Evolutionary conservation across 1,140 invertebrate species (phyloP), one percentile per base, ranked within the genome.

Genomic region (Dendroctonus valens): DNA sequence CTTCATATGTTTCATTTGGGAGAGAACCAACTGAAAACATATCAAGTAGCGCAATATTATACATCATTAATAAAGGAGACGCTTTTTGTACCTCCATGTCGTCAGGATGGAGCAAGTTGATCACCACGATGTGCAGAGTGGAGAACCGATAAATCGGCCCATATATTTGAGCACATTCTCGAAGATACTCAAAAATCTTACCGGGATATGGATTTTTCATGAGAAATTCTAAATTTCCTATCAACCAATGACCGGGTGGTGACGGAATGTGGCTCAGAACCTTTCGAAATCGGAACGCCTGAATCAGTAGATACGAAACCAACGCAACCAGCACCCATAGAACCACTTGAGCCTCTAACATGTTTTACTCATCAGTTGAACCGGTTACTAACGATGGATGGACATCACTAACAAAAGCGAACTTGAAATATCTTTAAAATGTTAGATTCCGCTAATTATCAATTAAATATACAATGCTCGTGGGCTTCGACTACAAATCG

Each of bases 1-100:
- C 4, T 58, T 61, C 11, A 63, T 26, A 50, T 73, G 70, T 65
- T 72, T 70, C 8, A 54, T 65, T 41, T 65, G 60, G 8, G 59
- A 65, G 7, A 73, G 40, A 26, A 73, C 49, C 40, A 72, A 42
- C 72, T 73, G 48, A 53, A 73, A 65, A 5, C 39, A 7, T 38
- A 48, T 12, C n/a, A 51, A n/a, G 7, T 2, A 7, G 8, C 0
- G 8, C n/a, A n/a, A 51, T 11, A 50, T 26, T 11, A 12, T 50
- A 59, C 15, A 50, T 39, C 26, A 38, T 48, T 65, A 37, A 58
- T 52, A 3, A 26, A 26, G 26, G 26, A 26, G 26, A 26, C 26
- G 26, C 3, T 26, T 26, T 26, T 26, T 26, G 26, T 57, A 66
- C 64, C 55, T 66, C 63, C 7, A 65, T 12, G 38, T 65, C 63